Conservation (phyloP, 2,888 invertebrate species). For the Chrysodeixis includens region DNA sequence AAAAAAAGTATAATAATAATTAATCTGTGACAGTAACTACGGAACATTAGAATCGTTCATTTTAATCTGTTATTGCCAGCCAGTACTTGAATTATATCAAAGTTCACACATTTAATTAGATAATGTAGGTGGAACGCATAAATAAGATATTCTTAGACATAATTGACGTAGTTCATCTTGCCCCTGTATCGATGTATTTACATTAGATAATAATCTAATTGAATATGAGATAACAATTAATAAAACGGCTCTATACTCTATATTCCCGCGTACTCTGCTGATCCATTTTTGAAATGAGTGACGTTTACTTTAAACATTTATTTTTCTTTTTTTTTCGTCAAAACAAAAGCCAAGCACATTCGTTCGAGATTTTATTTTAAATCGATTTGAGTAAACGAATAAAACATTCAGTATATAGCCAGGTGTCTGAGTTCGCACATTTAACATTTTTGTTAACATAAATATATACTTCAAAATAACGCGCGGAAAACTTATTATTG, state of each 20-base stretch:
- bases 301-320: not conserved
- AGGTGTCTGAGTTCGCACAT: not conserved
- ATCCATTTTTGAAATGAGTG: not conserved
- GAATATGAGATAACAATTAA: slow-evolving; percentile 16
- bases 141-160: slow-evolving; percentile 57
- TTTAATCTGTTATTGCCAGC: slow-evolving; percentile 36
- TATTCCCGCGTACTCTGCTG: not conserved
- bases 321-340: not conserved
- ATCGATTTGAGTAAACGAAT: not conserved
- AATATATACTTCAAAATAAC: not conserved
- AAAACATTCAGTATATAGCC: not conserved
- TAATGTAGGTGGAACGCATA: slow-evolving; percentile 57
- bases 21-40: not conserved
- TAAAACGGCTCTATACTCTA: slow-evolving; percentile 8
- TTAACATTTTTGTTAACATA: not conserved
- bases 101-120: slow-evolving; percentile 62
- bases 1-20: not conserved
- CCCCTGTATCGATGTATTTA: slow-evolving; percentile 7
- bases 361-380: not conserved
- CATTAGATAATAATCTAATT: slow-evolving; percentile 28
- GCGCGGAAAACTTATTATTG: not conserved
- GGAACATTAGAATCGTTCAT: slow-evolving; percentile 20
- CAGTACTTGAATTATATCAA: slow-evolving; percentile 57
- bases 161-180: slow-evolving; percentile 45
- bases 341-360: not conserved